Base-by-base conservation (phyloP, 2,888 invertebrate species). In the Augochlorella aurata region DNA sequence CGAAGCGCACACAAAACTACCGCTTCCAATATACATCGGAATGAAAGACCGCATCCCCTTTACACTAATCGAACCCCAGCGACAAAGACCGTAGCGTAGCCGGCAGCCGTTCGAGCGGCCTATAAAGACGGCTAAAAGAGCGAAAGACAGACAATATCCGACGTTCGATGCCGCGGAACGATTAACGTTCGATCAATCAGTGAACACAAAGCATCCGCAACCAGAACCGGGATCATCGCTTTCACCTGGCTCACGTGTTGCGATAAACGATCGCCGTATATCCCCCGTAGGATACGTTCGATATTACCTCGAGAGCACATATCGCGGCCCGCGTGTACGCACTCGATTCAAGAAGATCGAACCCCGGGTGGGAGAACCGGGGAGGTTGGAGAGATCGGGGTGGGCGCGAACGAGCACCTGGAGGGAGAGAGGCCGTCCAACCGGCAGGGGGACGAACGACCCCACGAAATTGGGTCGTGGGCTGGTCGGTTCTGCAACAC, bases 381-480 rank as follows among this genome's bases (percentile, higher is more conserved):
- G 2, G 58, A 58, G 38, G 38, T 38, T 4, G 38, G 38, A 38
- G 38, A 38, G 38, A 38, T 5, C 38, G 38, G 38, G 38, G 38
- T 58, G 54, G 54, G 4, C 54, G 54, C 54, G 54, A 58, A 58
- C 21, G 63, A 9, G 16, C 38, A 72, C n/a, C 49, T 58, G 54
- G 54, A 38, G 70, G 82, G 50, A 49, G 52, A 73, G 75, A 49
- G 52, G 58, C 54, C 52, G 50, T 63, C 58, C 45, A 70, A 49
- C 24, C 21, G 54, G 54, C 24, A 74, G 68, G 38, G 74, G 71
- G n/a, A 63, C 38, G 76, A 79, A 72, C 71, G 70, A 85, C 70
- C 72, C 69, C 44, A 24, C 49, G 82, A 88, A 88, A 88, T 88
- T 87, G 80, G 88, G 88, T 88, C 85, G 82, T 82, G 87, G 79